Base-by-base conservation (phyloP, 92 coral and sea anemone species). In the Isaurus tuberculatus region DNA sequence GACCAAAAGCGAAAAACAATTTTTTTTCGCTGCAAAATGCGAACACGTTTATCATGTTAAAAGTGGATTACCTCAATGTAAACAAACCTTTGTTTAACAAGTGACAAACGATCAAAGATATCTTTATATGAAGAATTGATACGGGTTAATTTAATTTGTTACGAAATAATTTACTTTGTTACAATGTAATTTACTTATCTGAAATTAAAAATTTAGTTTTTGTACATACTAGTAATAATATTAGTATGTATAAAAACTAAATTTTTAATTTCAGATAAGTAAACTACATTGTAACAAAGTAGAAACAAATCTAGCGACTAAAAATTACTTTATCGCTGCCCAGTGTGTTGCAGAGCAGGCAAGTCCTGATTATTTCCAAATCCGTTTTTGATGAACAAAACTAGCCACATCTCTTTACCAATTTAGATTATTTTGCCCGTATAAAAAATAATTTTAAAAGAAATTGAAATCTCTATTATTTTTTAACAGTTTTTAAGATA, bases 191-290 rank as follows among this genome's bases (percentile, higher is more conserved):
- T n/a, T 58, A 60, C 82, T 77, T 77, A 58, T 44, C 34, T 22
- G 49, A 77, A 77, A 77, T 77, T 57, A 77, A 77, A 75, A 77
- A 22, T 57, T 17, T 22, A 28, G 43, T 42, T 37, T 77, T 77
- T 65, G 37, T 36, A 19, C 23, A 27, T 17, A 32, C 26, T 55
- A 77, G n/a, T n/a, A n/a, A n/a, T n/a, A n/a, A n/a, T n/a, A n/a
- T n/a, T 77, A 55, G 26, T 32, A 17, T 27, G 23, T 19, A 36
- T 37, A 65, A 77, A 77, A 37, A 42, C 43, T 28, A 22, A 17
- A 57, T 22, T 77, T 75, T 77, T 77, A 57, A 77, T 77, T 77
- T 77, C 49, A 22, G 34, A 44, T 58, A 77, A 77, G 82, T 60
- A 58, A n/a, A n/a, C n/a, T 8, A 32, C 14, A 13, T 8, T 48